These are phyloP conservation scores for Onychostoma macrolepis DNA, from an alignment of 2,113 vertebrate species.

Conservation along the genomic window DNA sequence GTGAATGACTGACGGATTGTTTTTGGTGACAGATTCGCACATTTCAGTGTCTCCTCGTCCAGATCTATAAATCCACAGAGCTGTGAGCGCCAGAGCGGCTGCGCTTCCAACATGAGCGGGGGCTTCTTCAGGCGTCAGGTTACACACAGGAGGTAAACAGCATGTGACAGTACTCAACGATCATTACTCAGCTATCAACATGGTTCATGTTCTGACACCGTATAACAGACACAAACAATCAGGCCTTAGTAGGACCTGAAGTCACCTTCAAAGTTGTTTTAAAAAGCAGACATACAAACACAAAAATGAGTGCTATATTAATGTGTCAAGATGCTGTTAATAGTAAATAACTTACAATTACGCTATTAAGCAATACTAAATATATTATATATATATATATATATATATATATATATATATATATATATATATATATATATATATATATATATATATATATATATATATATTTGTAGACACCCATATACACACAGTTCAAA, in stretches of 20 bases:
- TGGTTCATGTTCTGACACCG: conserved; percentile 56
- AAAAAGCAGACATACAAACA: background rate
- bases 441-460: background rate
- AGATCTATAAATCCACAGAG: conserved; percentile 14
- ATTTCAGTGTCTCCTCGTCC: background rate
- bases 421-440: no score
- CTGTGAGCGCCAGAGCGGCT: background rate
- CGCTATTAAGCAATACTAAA: background rate
- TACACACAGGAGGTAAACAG: conserved; percentile 66
- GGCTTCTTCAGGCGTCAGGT: conserved; percentile 61
- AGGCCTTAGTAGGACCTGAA: background rate
- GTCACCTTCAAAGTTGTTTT: background rate
- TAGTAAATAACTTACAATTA: background rate
- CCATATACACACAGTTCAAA: background rate
- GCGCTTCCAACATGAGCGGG: conserved; percentile 23
- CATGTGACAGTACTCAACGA: conserved; percentile 77
- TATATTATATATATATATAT: background rate
- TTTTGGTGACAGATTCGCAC: conserved; percentile 2
- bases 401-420: no score
- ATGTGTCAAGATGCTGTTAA: background rate
- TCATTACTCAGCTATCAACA: conserved; percentile 62
- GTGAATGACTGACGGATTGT: conserved; percentile 2
- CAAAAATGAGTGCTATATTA: background rate
- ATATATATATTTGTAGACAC: no score
- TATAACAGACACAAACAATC: conserved; percentile 33